Conservation (phyloP, 2,797 vertebrate species). For the Hapalemur alaotrensis region DNA sequence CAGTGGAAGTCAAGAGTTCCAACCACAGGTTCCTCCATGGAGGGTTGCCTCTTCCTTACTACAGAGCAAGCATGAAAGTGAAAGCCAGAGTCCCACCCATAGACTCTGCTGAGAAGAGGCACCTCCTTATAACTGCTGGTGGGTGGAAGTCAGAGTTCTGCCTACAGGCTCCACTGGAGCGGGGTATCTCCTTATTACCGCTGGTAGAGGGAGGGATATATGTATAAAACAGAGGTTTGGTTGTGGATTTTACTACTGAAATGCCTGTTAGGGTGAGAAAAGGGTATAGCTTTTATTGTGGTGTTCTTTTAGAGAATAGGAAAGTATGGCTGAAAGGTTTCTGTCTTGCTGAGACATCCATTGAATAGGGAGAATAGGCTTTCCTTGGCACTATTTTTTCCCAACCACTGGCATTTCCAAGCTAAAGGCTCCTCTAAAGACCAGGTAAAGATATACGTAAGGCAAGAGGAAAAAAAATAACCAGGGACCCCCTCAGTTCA, state of each 20-base stretch:
- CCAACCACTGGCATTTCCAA: neutral
- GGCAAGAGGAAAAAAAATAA: neutral
- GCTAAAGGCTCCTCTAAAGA: neutral
- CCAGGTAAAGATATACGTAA: neutral
- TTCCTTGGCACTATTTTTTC: neutral
- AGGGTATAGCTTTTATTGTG: neutral
- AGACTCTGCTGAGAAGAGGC: neutral
- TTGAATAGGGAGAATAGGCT: neutral
- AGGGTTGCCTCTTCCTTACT: constrained; percentile 4
- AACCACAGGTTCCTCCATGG: neutral
- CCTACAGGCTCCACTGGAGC: neutral
- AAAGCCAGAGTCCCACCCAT: neutral
- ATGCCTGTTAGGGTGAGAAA: neutral
- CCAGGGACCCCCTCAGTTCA: neutral
- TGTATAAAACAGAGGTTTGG: neutral
- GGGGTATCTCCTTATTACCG: neutral
- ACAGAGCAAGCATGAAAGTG: neutral
- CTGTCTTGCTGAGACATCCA: neutral
- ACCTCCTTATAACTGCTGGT: neutral
- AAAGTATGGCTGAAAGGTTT: neutral
- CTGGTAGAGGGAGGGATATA: neutral
- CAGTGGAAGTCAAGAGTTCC: neutral
- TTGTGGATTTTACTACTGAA: neutral
- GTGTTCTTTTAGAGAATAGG: neutral
- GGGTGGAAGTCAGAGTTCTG: neutral